These are phyloP conservation scores for Diorhabda carinulata DNA, from an alignment of 1,140 invertebrate species.

Conservation along the genomic window DNA sequence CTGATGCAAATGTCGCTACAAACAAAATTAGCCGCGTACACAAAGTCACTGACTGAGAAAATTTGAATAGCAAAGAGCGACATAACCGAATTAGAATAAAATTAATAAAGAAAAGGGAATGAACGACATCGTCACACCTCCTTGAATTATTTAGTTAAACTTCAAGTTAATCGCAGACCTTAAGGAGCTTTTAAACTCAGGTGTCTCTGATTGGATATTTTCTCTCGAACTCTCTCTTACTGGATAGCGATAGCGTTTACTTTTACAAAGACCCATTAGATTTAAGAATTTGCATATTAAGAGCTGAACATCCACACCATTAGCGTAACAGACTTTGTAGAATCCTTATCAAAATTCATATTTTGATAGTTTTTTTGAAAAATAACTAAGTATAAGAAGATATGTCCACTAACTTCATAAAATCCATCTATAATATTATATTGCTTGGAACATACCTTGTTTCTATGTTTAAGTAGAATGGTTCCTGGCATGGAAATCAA, in stretches of 20 bases:
- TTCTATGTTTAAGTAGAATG: too few relatives aligned
- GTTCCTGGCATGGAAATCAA: too few relatives aligned
- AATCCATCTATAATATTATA: too few relatives aligned
- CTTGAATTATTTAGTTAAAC: slow-evolving; percentile 23
- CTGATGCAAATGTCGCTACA: slow-evolving; percentile 15
- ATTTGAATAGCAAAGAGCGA: slow-evolving; percentile 22
- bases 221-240: slow-evolving; percentile 12
- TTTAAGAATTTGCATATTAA: slow-evolving; percentile 26
- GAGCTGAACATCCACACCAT: background rate
- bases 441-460: too few relatives aligned
- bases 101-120: slow-evolving; percentile 26
- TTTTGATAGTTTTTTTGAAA: too few relatives aligned
- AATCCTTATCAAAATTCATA: too few relatives aligned
- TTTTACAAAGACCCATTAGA: slow-evolving; percentile 19
- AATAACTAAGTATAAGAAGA: too few relatives aligned
- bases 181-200: slow-evolving; percentile 25
- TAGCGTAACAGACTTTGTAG: background rate
- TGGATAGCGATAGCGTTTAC: slow-evolving; percentile 23
- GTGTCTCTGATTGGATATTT: slow-evolving; percentile 29
- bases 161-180: slow-evolving; percentile 22
- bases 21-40: slow-evolving; percentile 14
- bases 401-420: too few relatives aligned
- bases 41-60: slow-evolving; percentile 13
- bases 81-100: slow-evolving; percentile 28
- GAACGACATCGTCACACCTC: slow-evolving; percentile 18